These are phyloP conservation scores for Idaea aversata DNA, from an alignment of 2,888 invertebrate species.

Conservation along the genomic window DNA sequence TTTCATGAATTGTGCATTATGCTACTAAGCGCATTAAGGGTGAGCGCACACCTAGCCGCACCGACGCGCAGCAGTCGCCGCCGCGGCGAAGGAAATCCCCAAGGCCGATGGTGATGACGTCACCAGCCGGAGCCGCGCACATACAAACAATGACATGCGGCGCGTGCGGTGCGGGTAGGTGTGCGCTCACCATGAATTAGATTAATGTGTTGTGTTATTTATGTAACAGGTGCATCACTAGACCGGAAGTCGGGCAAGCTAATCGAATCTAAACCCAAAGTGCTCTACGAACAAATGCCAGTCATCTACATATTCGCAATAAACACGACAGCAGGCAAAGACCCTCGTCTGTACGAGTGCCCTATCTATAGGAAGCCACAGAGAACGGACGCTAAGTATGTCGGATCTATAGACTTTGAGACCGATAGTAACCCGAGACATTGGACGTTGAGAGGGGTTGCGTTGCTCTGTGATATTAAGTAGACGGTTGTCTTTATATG, in stretches of 20 bases:
- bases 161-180: no score
- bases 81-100: no score
- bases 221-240: conserved; percentile 84
- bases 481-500: conserved; percentile 54
- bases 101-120: no score
- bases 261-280: conserved; percentile 95
- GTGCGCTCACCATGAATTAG: no score
- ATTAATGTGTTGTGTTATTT: neutral
- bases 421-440: conserved; percentile 95
- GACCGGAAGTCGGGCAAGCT: conserved; percentile 93
- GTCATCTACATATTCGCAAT: conserved; percentile 98
- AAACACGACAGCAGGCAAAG: conserved; percentile 95
- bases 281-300: conserved; percentile 97
- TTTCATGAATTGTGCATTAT: no score
- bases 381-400: conserved; percentile 96
- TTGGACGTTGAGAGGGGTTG: conserved; percentile 98
- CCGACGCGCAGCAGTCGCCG: no score
- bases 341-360: conserved; percentile 95
- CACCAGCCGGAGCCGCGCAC: no score
- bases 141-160: no score
- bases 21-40: no score
- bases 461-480: conserved; percentile 97
- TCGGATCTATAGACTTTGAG: conserved; percentile 96
- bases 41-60: no score
- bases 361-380: conserved; percentile 98